phyloP scores from a whole-genome alignment of 2,797 vertebrate species.

The Hippopotamyrus pictus region DNA sequence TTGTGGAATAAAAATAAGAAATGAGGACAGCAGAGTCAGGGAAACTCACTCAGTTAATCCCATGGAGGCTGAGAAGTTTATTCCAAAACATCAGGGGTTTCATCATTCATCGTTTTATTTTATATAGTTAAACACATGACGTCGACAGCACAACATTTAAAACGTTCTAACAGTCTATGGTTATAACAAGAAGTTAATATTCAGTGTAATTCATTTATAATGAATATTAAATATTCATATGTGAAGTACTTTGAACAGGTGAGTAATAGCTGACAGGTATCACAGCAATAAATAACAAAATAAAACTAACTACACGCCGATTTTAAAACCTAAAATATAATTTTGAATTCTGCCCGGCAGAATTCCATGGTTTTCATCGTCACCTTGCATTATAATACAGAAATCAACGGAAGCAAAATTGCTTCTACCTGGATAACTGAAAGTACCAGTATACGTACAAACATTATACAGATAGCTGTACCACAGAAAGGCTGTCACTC shows the following conservation, averaged over 20 bases:
- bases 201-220: not conserved
- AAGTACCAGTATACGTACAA: not conserved
- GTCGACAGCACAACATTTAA: not conserved
- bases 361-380: not conserved
- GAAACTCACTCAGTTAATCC: not conserved
- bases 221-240: not conserved
- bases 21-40: not conserved
- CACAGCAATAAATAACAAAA: not conserved
- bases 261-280: not conserved
- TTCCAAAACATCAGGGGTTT: not conserved
- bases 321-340: not conserved
- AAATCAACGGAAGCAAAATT: not conserved
- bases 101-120: not conserved
- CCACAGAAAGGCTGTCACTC: not conserved
- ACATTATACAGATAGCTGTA: not conserved
- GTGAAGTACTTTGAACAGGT: not conserved
- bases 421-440: not conserved
- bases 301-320: not conserved
- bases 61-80: not conserved
- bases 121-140: not conserved
- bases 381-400: not conserved
- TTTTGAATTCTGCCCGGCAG: not conserved
- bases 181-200: not conserved
- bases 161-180: not conserved
- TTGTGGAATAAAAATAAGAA: not conserved